Evolutionary conservation across 1,140 invertebrate species (phyloP).

Genomic region (Conus betulinus): DNA sequence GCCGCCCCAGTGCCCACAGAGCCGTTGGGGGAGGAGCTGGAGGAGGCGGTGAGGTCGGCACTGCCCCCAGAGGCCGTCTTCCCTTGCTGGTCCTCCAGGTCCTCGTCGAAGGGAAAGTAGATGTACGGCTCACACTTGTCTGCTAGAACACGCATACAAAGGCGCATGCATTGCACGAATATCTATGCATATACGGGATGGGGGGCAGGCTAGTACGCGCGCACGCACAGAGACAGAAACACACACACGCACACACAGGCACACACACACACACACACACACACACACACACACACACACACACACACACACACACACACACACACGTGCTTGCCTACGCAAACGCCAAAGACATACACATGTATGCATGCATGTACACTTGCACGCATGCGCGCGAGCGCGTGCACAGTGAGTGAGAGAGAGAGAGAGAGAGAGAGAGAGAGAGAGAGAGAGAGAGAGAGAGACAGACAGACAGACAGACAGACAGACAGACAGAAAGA

Average conservation of each 20-base stretch:
- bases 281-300: no score
- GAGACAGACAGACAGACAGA: background rate
- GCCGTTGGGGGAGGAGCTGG: background rate
- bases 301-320: no score
- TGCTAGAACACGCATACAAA: background rate
- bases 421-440: no score
- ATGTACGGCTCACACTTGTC: constrained; percentile 45
- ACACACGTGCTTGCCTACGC: no score
- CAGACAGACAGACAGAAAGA: background rate
- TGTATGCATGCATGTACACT: background rate
- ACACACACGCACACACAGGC: background rate
- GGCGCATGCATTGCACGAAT: background rate
- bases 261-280: background rate
- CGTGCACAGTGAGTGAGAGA: no score
- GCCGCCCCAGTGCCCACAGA: constrained; percentile 36
- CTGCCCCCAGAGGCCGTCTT: constrained; percentile 39
- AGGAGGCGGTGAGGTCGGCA: constrained; percentile 20
- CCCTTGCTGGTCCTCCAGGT: constrained; percentile 35
- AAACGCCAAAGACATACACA: background rate
- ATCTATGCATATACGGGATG: background rate
- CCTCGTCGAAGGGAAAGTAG: constrained; percentile 46
- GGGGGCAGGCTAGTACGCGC: background rate
- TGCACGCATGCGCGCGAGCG: no score
- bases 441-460: background rate
- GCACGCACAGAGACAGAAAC: background rate